Evolutionary conservation across 2,797 vertebrate genomes (phyloP).

Genomic region (Epinephelus awoara): DNA sequence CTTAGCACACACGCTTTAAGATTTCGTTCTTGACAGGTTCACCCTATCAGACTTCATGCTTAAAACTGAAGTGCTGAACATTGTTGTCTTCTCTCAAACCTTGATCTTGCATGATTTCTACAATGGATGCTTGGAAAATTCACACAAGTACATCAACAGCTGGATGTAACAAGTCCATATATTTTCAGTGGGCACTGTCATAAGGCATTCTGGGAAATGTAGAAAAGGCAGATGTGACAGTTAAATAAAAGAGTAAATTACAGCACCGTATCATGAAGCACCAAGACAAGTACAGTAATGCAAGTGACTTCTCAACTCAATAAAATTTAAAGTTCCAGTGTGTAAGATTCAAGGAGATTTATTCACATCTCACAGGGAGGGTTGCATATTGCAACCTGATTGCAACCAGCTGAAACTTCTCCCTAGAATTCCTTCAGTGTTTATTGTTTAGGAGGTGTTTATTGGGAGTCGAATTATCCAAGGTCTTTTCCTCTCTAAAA

Average conservation of each 20-base stretch:
- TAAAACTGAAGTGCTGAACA: not conserved
- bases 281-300: not conserved
- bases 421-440: too few species aligned
- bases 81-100: not conserved
- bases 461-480: too few species aligned
- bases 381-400: too few species aligned
- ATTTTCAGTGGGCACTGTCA: not conserved
- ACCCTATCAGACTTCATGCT: not conserved
- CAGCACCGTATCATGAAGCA: not conserved
- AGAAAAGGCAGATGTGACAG: not conserved
- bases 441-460: too few species aligned
- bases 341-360: too few species aligned
- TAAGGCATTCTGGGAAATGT: constrained; percentile 1
- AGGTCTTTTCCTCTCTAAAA: too few species aligned
- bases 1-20: not conserved
- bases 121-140: not conserved
- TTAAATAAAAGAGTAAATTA: not conserved
- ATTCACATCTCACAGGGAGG: too few species aligned
- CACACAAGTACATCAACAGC: not conserved
- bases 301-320: not conserved
- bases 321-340: not conserved
- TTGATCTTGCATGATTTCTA: rapidly evolving
- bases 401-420: too few species aligned
- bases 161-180: constrained; percentile 9
- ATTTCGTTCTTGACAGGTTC: not conserved